Conservation (phyloP, 2,797 vertebrate species). For the Sebastes iracundus region DNA sequence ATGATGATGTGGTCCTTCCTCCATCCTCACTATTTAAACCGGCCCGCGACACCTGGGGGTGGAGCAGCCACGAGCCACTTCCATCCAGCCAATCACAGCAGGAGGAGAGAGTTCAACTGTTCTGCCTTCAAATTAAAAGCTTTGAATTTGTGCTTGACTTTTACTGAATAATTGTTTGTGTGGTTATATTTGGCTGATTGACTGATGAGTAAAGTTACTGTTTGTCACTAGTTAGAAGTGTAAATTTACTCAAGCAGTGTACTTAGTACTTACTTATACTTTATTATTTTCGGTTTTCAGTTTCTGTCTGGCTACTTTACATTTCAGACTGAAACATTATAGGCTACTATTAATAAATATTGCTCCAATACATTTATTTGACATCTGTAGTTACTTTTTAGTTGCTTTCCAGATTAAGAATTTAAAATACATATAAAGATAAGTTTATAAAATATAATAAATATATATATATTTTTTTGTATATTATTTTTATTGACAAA, state of each 20-base stretch:
- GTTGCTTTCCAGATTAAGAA: not conserved
- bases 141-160: not conserved
- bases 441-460: not conserved
- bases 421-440: not conserved
- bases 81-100: conserved; percentile 17
- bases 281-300: too few species aligned
- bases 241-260: too few species aligned
- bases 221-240: too few species aligned
- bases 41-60: conserved; percentile 50
- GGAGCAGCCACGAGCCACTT: conserved; percentile 33
- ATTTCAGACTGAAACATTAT: too few species aligned
- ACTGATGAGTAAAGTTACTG: too few species aligned
- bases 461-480: not conserved
- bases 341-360: not conserved
- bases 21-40: conserved; percentile 58
- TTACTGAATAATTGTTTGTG: not conserved
- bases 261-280: too few species aligned
- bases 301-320: too few species aligned
- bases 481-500: too few species aligned
- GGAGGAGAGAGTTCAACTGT: not conserved
- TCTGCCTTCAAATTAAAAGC: conserved; percentile 38
- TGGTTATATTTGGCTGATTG: not conserved
- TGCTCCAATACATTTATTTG: not conserved
- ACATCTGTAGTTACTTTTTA: not conserved
- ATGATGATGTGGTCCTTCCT: conserved; percentile 22